A percentile compares a stretch with the other conserved stretches of the same genome.
phyloP scores from a whole-genome alignment of 2,888 invertebrate species.

The Drosophila stalkeri region DNA sequence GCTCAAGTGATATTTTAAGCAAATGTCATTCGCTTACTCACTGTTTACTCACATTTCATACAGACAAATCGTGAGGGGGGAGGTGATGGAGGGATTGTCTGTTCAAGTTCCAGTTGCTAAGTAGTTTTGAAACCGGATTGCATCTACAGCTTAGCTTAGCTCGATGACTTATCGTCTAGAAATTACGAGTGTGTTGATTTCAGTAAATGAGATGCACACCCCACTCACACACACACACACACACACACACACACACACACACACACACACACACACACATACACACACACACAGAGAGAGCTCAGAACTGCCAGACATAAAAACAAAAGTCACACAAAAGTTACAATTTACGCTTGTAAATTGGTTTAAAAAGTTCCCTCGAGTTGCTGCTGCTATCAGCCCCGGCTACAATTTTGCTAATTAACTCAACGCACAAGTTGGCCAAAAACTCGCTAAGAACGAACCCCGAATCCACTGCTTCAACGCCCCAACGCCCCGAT shows the following conservation, averaged over 20 bases:
- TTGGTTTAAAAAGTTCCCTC: constrained; percentile 76
- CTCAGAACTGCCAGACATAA: constrained; percentile 9
- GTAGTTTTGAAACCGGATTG: constrained; percentile 25
- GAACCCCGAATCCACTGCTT: not conserved
- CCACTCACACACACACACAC: not conserved
- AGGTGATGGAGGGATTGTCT: not conserved
- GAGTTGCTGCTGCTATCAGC: constrained; percentile 53
- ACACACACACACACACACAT: not conserved
- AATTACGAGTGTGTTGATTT: constrained; percentile 67
- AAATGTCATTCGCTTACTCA: constrained; percentile 26
- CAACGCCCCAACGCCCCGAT: not conserved
- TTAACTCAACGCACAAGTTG: constrained; percentile 75
- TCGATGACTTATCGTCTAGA: constrained; percentile 73
- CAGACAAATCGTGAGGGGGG: not conserved
- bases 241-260: not conserved
- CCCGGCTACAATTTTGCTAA: constrained; percentile 72
- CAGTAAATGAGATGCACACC: constrained; percentile 34
- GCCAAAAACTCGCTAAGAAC: constrained; percentile 39
- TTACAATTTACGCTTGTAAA: constrained; percentile 80
- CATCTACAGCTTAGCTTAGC: constrained; percentile 37
- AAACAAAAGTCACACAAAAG: constrained; percentile 66
- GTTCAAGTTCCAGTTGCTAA: constrained; percentile 12
- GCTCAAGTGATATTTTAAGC: constrained; percentile 1
- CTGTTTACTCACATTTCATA: constrained; percentile 6
- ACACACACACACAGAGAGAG: not conserved